Base-by-base conservation (phyloP, 1,140 invertebrate species). In the Drosophila serrata region DNA sequence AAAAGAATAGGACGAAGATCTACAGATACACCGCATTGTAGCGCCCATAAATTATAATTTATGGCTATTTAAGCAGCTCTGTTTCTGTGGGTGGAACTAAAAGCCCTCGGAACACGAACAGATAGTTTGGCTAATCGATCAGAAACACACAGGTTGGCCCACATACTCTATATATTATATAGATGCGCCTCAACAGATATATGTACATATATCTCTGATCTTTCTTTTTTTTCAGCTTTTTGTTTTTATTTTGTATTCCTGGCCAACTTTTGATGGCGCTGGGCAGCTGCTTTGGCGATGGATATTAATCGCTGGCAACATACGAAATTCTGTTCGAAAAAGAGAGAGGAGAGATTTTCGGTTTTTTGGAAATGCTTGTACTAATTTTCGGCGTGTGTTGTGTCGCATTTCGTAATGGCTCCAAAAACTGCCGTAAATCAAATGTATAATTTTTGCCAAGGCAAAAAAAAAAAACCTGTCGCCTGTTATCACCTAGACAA, bases 1-100 rank as follows among this genome's bases (percentile, higher is more conserved):
- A 15, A 35, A 15, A 9, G 5, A 13, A 27, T n/a, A 9, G 27
- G 39, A 53, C 5, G n/a, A 17, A 17, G 40, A 17, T 4, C 7
- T n/a, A n/a, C 40, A 17, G 24, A 69, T 58, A 49, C 60, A 64
- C 51, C 70, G 46, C 74, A 70, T 68, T 37, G 51, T 33, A 55
- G 51, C 51, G 51, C 19, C 86, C 73, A 90, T 88, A 90, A 90
- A 90, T 90, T 90, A 90, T 90, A 90, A 90, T 90, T 90, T 90
- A 90, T 90, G 77, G 78, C 48, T 76, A 79, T 90, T 90, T 90
- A 90, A 90, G 85, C 88, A 86, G 85, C 78, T 43, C 69, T 53
- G 75, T 40, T 77, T 51, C 82, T 84, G 81, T 85, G 81, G 79
- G 51, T 74, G 82, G 82, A 79, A 80, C 67, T 84, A 88, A 90